A percentile compares a stretch with the other conserved stretches of the same genome.
phyloP scores from a whole-genome alignment of 2,113 vertebrate genomes.

The Dinomys branickii region DNA sequence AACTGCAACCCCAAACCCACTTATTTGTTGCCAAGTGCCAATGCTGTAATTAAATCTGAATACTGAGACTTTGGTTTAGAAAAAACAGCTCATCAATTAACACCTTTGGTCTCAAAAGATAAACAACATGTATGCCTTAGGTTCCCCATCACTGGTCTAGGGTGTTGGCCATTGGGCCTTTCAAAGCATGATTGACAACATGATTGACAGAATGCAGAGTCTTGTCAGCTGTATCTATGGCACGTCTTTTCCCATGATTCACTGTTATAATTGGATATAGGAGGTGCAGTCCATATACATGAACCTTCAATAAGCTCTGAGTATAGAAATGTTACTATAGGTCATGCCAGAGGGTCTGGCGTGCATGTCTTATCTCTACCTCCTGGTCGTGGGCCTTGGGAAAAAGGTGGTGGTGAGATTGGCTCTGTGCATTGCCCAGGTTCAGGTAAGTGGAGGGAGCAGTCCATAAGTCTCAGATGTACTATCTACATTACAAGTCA shows the following conservation, averaged over 20 bases:
- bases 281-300: neutral
- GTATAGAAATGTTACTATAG: neutral
- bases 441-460: neutral
- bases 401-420: neutral
- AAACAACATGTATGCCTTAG: neutral
- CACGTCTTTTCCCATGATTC: neutral
- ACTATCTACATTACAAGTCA: neutral
- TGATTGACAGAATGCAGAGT: neutral
- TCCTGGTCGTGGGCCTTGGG: neutral
- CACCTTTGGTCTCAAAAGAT: neutral
- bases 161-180: neutral
- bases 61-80: neutral
- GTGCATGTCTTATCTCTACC: neutral
- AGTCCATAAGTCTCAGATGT: neutral
- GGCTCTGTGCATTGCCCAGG: neutral
- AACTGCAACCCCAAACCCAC: neutral
- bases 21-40: neutral
- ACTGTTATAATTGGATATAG: neutral
- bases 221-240: neutral
- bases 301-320: neutral
- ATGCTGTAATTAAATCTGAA: neutral
- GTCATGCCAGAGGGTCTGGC: neutral
- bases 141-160: neutral
- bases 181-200: neutral
- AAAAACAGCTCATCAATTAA: neutral